A percentile compares a stretch with the other conserved stretches of the same genome.
Conservation (phyloP, 2,797 vertebrate species). For the Acanthurus leucopareius region DNA sequence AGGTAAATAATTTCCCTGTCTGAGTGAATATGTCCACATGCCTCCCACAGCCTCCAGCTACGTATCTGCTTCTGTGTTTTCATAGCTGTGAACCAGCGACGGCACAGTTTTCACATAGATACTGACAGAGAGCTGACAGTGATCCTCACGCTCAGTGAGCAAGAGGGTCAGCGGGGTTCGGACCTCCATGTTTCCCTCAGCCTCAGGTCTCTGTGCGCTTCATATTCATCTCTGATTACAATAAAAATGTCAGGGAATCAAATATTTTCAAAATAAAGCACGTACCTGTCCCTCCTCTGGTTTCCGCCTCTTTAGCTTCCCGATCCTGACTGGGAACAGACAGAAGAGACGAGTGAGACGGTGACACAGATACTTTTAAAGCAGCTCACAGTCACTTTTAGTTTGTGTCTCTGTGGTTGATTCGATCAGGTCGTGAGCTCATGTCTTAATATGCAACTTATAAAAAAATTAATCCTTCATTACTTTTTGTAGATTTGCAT, state of each 20-base stretch:
- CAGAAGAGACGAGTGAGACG: constrained; percentile 15
- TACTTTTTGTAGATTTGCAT: not conserved
- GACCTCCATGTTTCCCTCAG: constrained; percentile 35
- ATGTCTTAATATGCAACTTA: too few species aligned
- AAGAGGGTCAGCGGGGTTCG: constrained; percentile 26
- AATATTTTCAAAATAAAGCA: not conserved
- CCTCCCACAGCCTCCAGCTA: constrained; percentile 54
- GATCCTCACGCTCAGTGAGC: constrained; percentile 68
- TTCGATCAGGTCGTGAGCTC: too few species aligned
- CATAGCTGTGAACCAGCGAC: constrained; percentile 55
- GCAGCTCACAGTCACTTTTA: too few species aligned
- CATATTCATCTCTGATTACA: constrained; percentile 33
- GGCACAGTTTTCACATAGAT: constrained; percentile 66
- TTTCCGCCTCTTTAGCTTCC: constrained; percentile 98
- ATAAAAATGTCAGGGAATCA: constrained; percentile 49
- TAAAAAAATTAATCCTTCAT: not conserved
- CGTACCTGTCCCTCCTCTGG: constrained; percentile 94
- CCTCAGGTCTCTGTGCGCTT: not conserved
- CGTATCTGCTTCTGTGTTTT: constrained; percentile 64
- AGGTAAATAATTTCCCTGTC: constrained; percentile 35
- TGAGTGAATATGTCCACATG: constrained; percentile 46
- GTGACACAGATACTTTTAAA: not conserved
- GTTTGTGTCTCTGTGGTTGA: too few species aligned
- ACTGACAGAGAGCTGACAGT: constrained; percentile 64
- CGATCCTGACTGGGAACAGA: constrained; percentile 91